Evolutionary conservation across 1,140 invertebrate species (phyloP), one percentile per base, ranked within the genome.

Genomic region (Rhagoletis pomonella): DNA sequence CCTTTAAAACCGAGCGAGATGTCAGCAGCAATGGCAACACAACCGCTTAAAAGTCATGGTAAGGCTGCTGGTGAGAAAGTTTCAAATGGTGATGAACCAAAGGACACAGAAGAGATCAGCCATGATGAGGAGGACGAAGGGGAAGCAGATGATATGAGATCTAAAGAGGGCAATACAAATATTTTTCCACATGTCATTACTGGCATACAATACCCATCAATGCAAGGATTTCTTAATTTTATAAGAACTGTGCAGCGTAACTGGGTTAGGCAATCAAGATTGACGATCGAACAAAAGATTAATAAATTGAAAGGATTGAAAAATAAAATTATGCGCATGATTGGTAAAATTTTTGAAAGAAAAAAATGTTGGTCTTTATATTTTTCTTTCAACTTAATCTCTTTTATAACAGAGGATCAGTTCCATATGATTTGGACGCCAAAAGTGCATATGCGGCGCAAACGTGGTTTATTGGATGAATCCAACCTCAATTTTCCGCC

Each of bases 401-500:
- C 73, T 81, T n/a, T n/a, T n/a, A 58, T 67, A 50, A 60, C 69
- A 92, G 91, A 92, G 86, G 84, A 93, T 88, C 89, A 90, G 47
- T 90, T 93, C 29, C 87, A 88, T 10, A 88, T 87, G 86, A 87
- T 93, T 62, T 92, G 90, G 91, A 89, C 89, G 69, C 90, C 90
- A 89, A 88, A 90, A 60, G 90, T 91, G 77, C 88, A 90, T 89
- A 88, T 88, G 88, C 89, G 91, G 7, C 87, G 87, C 9, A 55
- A 91, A 89, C 88, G 89, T 89, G 90, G 90, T 87, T 65, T 89
- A 90, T 88, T 90, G 90, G 90, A 93, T 42, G 94, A 95, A 12
- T 94, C 94, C 0, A 94, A 94, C 87, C 93, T 97, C 86, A 95
- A 96, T 87, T 96, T 97, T 91, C 96, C 96, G n/a, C 97, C 96